phyloP scores from a whole-genome alignment of 2,797 vertebrate species.

The Brotula barbata region DNA sequence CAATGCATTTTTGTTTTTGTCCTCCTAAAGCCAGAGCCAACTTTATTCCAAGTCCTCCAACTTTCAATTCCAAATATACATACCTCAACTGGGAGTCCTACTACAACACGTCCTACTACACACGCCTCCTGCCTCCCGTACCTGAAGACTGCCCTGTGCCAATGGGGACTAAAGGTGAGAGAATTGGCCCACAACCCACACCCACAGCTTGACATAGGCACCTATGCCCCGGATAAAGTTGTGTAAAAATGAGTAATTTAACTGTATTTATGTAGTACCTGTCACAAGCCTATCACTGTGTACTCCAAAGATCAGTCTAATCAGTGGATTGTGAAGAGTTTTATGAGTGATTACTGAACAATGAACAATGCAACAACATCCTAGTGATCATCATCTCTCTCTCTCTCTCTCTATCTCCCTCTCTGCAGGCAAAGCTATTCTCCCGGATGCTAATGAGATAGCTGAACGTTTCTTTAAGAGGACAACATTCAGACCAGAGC shows the following conservation, averaged over 20 bases:
- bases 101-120: constrained; percentile 89
- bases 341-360: too few relatives aligned
- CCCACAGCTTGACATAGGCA: background rate
- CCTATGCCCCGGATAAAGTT: too few relatives aligned
- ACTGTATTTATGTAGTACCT: too few relatives aligned
- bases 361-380: too few relatives aligned
- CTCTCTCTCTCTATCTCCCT: too few relatives aligned
- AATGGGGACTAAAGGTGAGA: constrained; percentile 90
- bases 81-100: constrained; percentile 95
- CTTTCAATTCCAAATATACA: constrained; percentile 87
- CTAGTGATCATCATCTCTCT: too few relatives aligned
- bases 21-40: constrained; percentile 81
- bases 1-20: background rate
- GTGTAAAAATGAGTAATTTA: too few relatives aligned
- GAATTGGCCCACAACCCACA: background rate
- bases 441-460: constrained; percentile 83
- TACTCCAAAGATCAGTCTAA: too few relatives aligned
- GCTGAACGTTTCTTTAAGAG: constrained; percentile 83
- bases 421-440: constrained; percentile 82
- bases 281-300: too few relatives aligned
- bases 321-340: too few relatives aligned
- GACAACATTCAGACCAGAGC: constrained; percentile 83
- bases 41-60: constrained; percentile 92
- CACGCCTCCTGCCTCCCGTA: constrained; percentile 88
- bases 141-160: constrained; percentile 88